These are phyloP conservation scores for Fulmarus glacialis DNA, from an alignment of 2,113 vertebrate species.

Conservation along the genomic window DNA sequence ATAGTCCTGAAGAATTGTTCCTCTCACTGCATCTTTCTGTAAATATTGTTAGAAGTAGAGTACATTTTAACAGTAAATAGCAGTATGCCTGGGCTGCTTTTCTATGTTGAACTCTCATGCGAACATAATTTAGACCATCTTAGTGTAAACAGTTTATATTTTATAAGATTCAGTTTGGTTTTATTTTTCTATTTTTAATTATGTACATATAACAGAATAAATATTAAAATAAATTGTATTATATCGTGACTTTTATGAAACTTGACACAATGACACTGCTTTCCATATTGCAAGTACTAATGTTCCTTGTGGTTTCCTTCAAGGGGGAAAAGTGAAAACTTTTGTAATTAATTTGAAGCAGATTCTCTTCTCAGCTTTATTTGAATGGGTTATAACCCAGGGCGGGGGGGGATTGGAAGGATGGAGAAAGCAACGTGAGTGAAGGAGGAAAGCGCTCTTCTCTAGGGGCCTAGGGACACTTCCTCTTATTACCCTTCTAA, in stretches of 20 bases:
- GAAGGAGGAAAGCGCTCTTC: background rate
- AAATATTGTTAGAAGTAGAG: conserved; percentile 41
- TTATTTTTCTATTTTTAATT: conserved; percentile 85
- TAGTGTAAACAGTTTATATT: conserved; percentile 78
- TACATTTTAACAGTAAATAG: conserved; percentile 25
- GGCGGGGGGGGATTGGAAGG: background rate
- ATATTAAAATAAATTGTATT: conserved; percentile 72
- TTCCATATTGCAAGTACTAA: background rate
- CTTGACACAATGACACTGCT: background rate
- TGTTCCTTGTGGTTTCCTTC: background rate
- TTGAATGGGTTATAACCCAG: background rate
- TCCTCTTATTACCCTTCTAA: background rate
- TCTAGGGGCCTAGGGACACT: background rate
- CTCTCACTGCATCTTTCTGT: conserved; percentile 34
- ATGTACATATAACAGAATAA: conserved; percentile 78
- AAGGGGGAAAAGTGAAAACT: background rate
- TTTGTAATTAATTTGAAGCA: background rate
- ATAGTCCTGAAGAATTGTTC: background rate
- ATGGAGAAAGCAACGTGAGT: rapidly evolving
- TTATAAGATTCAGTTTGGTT: conserved; percentile 79
- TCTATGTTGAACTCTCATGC: conserved; percentile 37
- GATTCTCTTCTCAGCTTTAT: background rate
- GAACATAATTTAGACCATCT: conserved; percentile 50
- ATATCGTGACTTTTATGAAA: conserved; percentile 22
- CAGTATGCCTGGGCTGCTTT: conserved; percentile 24